These are phyloP conservation scores for Tyrannus savana DNA, from an alignment of 2,113 vertebrate species.

Conservation along the genomic window DNA sequence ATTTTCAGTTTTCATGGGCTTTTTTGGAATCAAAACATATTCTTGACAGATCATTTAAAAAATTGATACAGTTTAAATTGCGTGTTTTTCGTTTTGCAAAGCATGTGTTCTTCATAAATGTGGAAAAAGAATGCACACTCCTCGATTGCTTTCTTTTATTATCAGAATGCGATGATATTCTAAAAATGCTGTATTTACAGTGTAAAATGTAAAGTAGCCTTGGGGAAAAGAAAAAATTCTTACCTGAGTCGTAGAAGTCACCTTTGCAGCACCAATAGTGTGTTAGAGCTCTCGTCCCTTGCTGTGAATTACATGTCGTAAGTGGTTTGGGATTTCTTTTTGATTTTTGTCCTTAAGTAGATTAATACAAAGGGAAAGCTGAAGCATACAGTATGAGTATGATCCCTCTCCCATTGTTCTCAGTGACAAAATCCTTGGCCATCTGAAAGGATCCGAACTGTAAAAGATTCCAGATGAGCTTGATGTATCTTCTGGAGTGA, in stretches of 20 bases:
- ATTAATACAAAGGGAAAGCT: neutral
- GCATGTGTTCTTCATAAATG: neutral
- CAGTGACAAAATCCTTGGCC: neutral
- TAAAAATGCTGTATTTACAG: neutral
- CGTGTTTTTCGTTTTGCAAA: neutral
- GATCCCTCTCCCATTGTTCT: neutral
- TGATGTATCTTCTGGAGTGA: neutral
- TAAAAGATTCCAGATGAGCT: neutral
- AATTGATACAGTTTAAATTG: neutral
- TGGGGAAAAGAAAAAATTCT: neutral
- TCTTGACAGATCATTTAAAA: constrained; percentile 34
- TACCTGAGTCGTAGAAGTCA: accelerated
- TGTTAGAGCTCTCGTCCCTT: neutral
- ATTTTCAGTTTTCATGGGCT: neutral
- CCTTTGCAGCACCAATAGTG: neutral
- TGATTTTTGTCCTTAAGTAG: neutral
- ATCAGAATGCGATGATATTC: neutral
- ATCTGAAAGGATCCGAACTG: neutral
- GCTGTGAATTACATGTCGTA: neutral
- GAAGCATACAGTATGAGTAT: neutral
- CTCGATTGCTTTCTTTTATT: constrained; percentile 1
- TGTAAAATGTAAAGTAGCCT: neutral
- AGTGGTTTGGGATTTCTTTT: neutral
- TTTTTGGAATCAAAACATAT: neutral
- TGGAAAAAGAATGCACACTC: neutral